Percentiles rank a stretch among this genome's conserved stretches.
Conservation (phyloP, 2,888 invertebrate genomes). For the Meliscaeva auricollis region DNA sequence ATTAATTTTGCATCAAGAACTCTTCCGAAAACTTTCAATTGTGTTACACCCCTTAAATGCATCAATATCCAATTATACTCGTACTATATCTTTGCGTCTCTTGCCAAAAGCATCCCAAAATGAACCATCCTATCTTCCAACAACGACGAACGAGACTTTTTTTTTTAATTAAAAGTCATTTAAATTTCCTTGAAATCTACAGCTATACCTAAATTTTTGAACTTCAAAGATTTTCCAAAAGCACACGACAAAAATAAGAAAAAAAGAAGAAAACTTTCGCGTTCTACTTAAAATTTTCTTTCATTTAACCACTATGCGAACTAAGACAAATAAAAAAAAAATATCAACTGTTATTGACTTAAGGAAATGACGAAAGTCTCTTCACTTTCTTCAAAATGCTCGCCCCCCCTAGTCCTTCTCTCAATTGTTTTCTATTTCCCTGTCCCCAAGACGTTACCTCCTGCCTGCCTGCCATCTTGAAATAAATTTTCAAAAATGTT, state of each 20-base stretch:
- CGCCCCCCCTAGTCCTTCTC: no score
- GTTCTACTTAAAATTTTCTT: constrained; percentile 34
- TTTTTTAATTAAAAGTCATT: constrained; percentile 39
- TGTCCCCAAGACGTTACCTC: neutral
- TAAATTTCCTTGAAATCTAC: constrained; percentile 25
- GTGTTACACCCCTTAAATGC: constrained; percentile 29
- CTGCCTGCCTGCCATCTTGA: neutral
- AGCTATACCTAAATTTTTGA: neutral
- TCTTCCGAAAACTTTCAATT: constrained; percentile 31
- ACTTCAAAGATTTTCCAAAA: constrained; percentile 10
- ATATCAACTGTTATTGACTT: constrained; percentile 57
- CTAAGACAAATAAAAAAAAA: constrained; percentile 28
- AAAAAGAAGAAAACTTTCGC: constrained; percentile 42
- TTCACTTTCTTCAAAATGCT: neutral
- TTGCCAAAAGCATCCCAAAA: neutral
- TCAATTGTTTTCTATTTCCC: neutral
- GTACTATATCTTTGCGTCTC: neutral
- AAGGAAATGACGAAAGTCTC: constrained; percentile 29
- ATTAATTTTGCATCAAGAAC: constrained; percentile 6
- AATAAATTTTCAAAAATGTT: constrained; percentile 41
- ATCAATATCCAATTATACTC: neutral
- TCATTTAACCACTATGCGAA: constrained; percentile 10
- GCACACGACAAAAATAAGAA: neutral
- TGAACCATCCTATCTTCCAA: neutral
- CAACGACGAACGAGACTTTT: neutral